Evolutionary conservation across 2,888 invertebrate genomes (phyloP), one percentile per base, ranked within the genome.

Genomic region (Mechanitis mazaeus): DNA sequence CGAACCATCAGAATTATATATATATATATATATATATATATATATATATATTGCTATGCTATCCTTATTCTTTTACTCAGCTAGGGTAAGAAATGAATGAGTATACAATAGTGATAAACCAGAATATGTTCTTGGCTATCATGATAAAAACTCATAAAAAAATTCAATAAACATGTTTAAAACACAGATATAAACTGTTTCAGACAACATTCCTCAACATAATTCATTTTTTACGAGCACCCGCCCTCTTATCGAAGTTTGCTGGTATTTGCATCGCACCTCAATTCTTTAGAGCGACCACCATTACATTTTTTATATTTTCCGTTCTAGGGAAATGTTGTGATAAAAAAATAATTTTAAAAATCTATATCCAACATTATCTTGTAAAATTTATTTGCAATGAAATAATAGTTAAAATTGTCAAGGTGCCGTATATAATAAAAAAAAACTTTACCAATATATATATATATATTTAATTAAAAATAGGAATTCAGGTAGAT

Each of bases 171-270:
- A 9, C 50, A 28, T 31, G 7, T 50, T 50, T 11, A 50, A 50
- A 50, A 50, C 20, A 50, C 68, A 71, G 69, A 71, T 71, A 70
- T 64, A 69, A 59, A 59, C 66, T 67, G 64, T 67, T 69, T 64
- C 68, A 65, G 68, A 68, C 70, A 71, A 69, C 72, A 71, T 70
- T 75, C 74, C 71, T 71, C 68, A 67, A 72, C 68, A 66, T 72
- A 70, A 74, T 76, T 72, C 69, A 72, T 69, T 72, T 75, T 76
- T 76, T 69, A 71, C 71, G 68, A 69, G 63, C 69, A 57, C 59
- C 67, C 66, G 55, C 59, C 57, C 67, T 60, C 71, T 75, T 75
- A 75, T 76, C 75, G 68, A 57, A 45, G 62, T 65, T 56, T 64
- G 64, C 64, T 68, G 71, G 64, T 72, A 69, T 72, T 73, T 73